phyloP scores from a whole-genome alignment of 2,113 vertebrate genomes.

The Irena cyanogastra region DNA sequence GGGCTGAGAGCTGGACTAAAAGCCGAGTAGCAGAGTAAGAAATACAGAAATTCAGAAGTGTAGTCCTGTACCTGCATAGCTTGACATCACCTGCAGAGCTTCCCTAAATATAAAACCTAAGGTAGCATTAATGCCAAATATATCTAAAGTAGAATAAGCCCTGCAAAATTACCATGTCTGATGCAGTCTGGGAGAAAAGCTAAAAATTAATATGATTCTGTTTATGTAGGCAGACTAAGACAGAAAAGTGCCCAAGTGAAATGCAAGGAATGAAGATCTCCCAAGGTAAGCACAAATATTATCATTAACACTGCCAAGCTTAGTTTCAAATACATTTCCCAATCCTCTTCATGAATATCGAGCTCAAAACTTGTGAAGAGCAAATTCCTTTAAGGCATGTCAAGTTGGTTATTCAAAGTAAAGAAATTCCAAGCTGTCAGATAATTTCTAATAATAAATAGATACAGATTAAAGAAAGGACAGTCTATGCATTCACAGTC shows the following conservation, averaged over 20 bases:
- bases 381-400: background rate
- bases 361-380: background rate
- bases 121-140: background rate
- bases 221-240: background rate
- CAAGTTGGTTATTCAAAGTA: background rate
- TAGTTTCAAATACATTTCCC: fast-evolving
- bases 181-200: background rate
- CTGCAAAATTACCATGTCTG: background rate
- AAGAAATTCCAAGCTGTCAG: background rate
- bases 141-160: background rate
- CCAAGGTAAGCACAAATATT: background rate
- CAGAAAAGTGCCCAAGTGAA: background rate
- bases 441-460: background rate
- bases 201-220: background rate
- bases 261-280: background rate
- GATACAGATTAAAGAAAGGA: background rate
- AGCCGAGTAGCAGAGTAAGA: background rate
- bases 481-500: background rate
- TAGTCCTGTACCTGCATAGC: background rate
- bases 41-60: background rate
- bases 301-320: background rate
- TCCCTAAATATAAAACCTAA: background rate
- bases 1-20: background rate
- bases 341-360: background rate
- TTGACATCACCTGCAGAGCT: background rate